Percentiles rank a stretch among this genome's conserved stretches.
These are phyloP conservation scores for Araneus ventricosus DNA, from an alignment of 1,140 invertebrate genomes.

Conservation along the genomic window DNA sequence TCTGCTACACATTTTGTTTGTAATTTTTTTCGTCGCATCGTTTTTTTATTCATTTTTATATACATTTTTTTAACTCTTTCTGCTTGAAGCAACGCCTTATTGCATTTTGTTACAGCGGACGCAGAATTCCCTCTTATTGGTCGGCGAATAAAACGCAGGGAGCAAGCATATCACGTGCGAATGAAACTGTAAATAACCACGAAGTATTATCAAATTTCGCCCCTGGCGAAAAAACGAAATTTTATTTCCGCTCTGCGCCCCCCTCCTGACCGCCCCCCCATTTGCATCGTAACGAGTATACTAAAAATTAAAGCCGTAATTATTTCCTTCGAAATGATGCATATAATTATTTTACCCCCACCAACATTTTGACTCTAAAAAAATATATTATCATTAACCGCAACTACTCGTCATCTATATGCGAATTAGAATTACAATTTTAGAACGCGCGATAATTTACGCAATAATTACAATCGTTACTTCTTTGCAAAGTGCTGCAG, in stretches of 20 bases:
- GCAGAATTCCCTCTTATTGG: constrained; percentile 51
- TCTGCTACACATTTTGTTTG: constrained; percentile 22
- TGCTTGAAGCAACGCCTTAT: constrained; percentile 8
- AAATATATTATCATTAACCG: constrained; percentile 66
- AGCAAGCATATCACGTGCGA: constrained; percentile 59
- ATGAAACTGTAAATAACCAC: constrained; percentile 66
- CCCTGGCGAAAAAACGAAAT: constrained; percentile 37
- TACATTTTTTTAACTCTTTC: constrained; percentile 1
- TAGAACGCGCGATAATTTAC: constrained; percentile 74
- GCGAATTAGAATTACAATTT: constrained; percentile 72
- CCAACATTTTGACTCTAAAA: constrained; percentile 34
- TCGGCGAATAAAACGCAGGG: constrained; percentile 10
- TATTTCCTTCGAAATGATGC: constrained; percentile 70
- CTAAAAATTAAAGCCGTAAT: constrained; percentile 74
- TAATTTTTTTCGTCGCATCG: constrained; percentile 60
- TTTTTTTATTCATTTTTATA: constrained; percentile 8
- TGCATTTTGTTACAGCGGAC: constrained; percentile 43
- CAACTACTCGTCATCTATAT: constrained; percentile 60
- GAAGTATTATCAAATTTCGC: constrained; percentile 72
- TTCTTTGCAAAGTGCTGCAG: constrained; percentile 48
- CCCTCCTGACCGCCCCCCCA: background rate
- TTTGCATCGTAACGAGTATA: constrained; percentile 7
- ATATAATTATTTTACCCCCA: constrained; percentile 66
- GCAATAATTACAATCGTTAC: constrained; percentile 68
- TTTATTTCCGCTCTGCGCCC: constrained; percentile 67